Evolutionary conservation across 2,113 vertebrate species (phyloP).

Genomic region (Grammomys surdaster): DNA sequence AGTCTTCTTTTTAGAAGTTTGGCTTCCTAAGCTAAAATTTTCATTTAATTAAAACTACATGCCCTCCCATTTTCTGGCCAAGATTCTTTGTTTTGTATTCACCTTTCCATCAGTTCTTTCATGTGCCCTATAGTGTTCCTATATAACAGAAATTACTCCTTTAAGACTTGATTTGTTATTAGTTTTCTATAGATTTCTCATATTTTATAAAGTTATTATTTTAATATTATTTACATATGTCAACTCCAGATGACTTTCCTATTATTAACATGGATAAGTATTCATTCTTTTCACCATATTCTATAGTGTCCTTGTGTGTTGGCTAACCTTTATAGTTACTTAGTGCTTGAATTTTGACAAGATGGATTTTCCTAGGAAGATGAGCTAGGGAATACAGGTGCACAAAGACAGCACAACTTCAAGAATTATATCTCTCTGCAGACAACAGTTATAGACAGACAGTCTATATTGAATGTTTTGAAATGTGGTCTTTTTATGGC

Average conservation of each 20-base stretch:
- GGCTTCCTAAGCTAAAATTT: no score
- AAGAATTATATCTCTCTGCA: background rate
- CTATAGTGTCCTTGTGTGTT: background rate
- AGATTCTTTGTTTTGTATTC: background rate
- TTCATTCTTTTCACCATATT: background rate
- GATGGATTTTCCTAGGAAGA: background rate
- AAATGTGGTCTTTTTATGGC: background rate
- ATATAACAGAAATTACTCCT: background rate
- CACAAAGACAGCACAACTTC: background rate
- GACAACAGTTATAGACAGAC: background rate
- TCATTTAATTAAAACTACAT: background rate
- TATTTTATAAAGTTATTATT: background rate
- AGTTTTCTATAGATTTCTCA: constrained; percentile 20
- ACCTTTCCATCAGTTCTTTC: constrained; percentile 43
- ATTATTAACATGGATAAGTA: background rate
- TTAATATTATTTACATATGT: constrained; percentile 2
- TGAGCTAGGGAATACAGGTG: background rate
- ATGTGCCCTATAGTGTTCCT: background rate
- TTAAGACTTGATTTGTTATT: background rate
- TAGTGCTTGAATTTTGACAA: background rate
- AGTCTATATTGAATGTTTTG: background rate
- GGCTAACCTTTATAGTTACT: background rate
- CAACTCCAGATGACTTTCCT: constrained; percentile 29
- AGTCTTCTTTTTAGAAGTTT: no score
- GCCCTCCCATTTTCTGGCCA: background rate